Base-by-base conservation (phyloP, 1,140 invertebrate genomes). In the Gonioctena quinquepunctata region DNA sequence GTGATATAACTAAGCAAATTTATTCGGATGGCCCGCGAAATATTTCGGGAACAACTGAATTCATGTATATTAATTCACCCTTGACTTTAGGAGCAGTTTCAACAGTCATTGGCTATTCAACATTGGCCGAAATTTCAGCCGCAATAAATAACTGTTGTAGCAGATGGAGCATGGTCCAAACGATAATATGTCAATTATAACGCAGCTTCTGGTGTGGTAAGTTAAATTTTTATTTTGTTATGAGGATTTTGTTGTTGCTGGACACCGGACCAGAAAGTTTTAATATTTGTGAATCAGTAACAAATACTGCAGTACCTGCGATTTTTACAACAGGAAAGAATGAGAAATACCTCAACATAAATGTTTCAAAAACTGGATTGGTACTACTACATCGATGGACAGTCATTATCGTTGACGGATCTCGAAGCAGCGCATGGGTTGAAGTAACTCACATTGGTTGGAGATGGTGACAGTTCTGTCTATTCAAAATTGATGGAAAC, bases 391-490 rank as follows among this genome's bases (percentile, higher is more conserved):
- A 16, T 61, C 65, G 6, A 85, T 85, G 83, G 82, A 84, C 74
- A 7, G 76, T 78, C 23, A 79, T 81, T 7, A 78, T 84, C 56
- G 42, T 76, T 11, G 77, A 84, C 63, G 80, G 80, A 4, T 85
- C 84, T 69, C 70, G 73, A 66, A 21, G 49, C 13, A 81, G 80
- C 48, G 21, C 73, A 84, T 76, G 75, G 77, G 5, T 11, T 85
- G 2, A 77, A 79, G 13, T 84, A 83, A 67, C 67, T 42, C 4
- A 52, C 33, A 28, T 50, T 85, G 3, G 77, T 85, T 73, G 80
- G 72, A 7, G 84, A 84, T 76, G 83, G 83, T 16, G 84, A 84
- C 67, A 77, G 78, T 16, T 82, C 76, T 57, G 79, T 82, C 3
- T 76, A 75, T 69, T 68, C 70, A 42, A 77, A 73, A 70, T n/a